Conservation (phyloP, 2,797 vertebrate genomes). For the Notoglanidium macrostoma region DNA sequence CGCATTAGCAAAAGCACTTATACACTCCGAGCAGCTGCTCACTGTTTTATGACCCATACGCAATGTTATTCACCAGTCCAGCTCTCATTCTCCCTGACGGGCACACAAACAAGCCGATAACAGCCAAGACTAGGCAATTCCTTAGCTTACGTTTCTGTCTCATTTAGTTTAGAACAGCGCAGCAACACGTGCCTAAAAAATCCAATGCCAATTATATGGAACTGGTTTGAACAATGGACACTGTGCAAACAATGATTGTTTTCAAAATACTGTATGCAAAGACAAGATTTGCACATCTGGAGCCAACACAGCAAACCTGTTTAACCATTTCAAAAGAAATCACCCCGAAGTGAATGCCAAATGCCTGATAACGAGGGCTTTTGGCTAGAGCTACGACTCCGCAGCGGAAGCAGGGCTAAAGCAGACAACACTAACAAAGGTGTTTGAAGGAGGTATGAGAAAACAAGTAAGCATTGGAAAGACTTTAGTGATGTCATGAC, state of each 20-base stretch:
- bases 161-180: not conserved
- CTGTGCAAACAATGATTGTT: not conserved
- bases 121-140: not conserved
- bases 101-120: not conserved
- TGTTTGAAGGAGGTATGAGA: not conserved
- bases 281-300: not conserved
- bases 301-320: not conserved
- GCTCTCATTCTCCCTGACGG: not conserved
- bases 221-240: not conserved
- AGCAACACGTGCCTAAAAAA: not conserved
- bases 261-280: not conserved
- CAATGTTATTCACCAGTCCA: not conserved
- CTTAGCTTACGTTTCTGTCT: not conserved
- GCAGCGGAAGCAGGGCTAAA: not conserved
- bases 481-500: not conserved
- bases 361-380: not conserved
- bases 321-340: not conserved
- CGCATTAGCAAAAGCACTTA: not conserved
- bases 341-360: not conserved
- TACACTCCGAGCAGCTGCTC: slow-evolving; percentile 7
- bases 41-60: not conserved
- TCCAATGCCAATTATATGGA: not conserved
- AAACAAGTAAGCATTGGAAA: not conserved
- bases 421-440: not conserved
- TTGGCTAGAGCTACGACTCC: not conserved